Evolutionary conservation across 2,797 vertebrate species (phyloP).

Genomic region (Darevskia mixta): DNA sequence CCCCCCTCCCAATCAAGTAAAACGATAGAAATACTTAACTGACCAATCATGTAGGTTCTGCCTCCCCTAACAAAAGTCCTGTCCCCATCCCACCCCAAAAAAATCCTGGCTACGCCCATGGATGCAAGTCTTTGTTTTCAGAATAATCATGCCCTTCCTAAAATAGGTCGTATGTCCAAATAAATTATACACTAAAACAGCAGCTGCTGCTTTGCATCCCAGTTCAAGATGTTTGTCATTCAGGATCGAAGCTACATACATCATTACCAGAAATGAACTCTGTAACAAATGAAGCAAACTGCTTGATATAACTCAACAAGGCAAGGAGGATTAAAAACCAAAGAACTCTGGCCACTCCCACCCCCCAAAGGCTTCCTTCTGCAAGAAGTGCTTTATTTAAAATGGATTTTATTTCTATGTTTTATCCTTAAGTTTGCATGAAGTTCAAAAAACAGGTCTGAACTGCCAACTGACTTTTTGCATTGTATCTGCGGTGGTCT

Average conservation of each 20-base stretch:
- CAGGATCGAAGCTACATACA: neutral
- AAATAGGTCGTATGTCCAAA: slow-evolving; percentile 31
- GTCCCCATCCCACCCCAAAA: too few relatives aligned
- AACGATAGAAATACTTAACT: too few relatives aligned
- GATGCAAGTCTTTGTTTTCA: slow-evolving; percentile 56
- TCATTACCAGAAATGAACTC: neutral
- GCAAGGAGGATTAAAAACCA: slow-evolving; percentile 1
- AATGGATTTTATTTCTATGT: neutral
- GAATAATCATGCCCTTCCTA: slow-evolving; percentile 40
- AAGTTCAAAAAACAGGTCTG: slow-evolving; percentile 4
- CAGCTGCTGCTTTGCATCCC: slow-evolving; percentile 17
- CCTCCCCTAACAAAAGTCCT: too few relatives aligned
- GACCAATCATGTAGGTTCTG: too few relatives aligned
- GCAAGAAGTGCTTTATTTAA: neutral
- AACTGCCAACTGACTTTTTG: neutral
- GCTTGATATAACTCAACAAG: slow-evolving; percentile 20
- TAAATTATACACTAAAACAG: slow-evolving; percentile 13
- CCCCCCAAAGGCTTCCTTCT: neutral
- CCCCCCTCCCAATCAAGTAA: too few relatives aligned
- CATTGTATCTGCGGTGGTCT: neutral
- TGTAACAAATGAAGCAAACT: slow-evolving; percentile 43
- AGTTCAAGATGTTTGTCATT: neutral
- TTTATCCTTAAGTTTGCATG: neutral
- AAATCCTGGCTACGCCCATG: neutral
- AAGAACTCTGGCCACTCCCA: neutral